These are phyloP conservation scores for Stigmatopora argus DNA, from an alignment of 2,113 vertebrate genomes.

Conservation along the genomic window DNA sequence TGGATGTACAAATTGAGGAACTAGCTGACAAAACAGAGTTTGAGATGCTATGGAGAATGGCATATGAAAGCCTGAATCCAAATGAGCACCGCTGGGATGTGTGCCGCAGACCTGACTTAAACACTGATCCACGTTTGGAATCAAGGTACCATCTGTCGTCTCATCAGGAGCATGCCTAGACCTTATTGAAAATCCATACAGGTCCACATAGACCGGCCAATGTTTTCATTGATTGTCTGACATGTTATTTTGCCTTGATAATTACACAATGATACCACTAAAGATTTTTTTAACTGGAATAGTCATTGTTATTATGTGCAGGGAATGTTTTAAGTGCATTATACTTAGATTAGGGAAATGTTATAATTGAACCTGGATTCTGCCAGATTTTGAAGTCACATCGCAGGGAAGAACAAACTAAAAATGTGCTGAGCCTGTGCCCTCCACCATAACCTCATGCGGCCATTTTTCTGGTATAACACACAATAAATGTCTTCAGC, in stretches of 20 bases:
- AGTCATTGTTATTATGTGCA: too few relatives aligned
- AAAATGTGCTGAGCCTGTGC: neutral
- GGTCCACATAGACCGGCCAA: neutral
- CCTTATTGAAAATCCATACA: neutral
- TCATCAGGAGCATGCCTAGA: neutral
- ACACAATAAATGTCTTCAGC: constrained; percentile 1
- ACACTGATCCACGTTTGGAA: neutral
- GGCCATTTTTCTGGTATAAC: neutral
- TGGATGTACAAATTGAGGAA: neutral
- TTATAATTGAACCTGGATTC: neutral
- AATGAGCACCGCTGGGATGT: neutral
- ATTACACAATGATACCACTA: too few relatives aligned
- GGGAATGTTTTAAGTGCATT: too few relatives aligned
- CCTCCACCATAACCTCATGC: neutral
- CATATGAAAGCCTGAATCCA: neutral
- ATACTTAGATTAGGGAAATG: too few relatives aligned
- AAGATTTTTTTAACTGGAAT: neutral
- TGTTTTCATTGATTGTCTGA: too few relatives aligned
- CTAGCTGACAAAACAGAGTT: neutral
- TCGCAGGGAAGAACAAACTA: neutral
- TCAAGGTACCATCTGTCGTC: neutral
- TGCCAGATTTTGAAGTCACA: neutral
- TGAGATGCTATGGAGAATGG: neutral
- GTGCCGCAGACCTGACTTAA: neutral
- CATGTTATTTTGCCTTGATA: too few relatives aligned